phyloP scores from a whole-genome alignment of 2,113 vertebrate species.

The Caretta caretta region DNA sequence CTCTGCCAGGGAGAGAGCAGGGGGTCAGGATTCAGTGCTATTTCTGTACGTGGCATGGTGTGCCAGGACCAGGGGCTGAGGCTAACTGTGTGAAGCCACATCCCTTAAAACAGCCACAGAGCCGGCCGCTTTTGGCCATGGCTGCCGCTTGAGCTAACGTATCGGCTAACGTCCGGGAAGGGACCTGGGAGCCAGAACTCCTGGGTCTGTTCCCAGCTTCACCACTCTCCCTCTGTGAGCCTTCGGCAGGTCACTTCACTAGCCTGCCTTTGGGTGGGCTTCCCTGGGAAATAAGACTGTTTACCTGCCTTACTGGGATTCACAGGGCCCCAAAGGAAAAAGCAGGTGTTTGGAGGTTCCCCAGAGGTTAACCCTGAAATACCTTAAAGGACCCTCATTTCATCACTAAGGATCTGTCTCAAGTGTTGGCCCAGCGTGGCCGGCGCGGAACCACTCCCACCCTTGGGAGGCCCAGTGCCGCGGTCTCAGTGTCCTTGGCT shows the following conservation, averaged over 20 bases:
- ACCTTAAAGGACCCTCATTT: neutral
- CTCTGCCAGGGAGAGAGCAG: neutral
- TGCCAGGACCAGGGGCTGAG: neutral
- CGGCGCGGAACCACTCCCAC: rapidly evolving
- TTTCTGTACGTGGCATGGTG: neutral
- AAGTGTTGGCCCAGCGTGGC: rapidly evolving
- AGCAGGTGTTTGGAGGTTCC: neutral
- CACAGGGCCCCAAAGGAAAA: neutral
- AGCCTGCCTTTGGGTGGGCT: neutral
- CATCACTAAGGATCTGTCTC: neutral
- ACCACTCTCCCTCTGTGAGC: neutral
- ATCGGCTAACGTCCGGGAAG: neutral
- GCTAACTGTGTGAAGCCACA: too few relatives aligned
- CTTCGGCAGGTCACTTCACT: neutral
- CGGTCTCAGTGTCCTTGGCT: neutral
- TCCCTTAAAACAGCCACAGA: too few relatives aligned
- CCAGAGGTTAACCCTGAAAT: neutral
- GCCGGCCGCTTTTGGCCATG: too few relatives aligned
- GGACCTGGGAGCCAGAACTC: neutral
- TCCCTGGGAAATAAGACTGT: neutral
- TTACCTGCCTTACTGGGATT: neutral
- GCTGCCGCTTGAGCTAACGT: too few relatives aligned
- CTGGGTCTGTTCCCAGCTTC: neutral
- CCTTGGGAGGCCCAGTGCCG: rapidly evolving
- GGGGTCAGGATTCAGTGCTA: neutral